Evolutionary conservation across 1,140 invertebrate genomes (phyloP).

Genomic region (Marisa cornuarietis): DNA sequence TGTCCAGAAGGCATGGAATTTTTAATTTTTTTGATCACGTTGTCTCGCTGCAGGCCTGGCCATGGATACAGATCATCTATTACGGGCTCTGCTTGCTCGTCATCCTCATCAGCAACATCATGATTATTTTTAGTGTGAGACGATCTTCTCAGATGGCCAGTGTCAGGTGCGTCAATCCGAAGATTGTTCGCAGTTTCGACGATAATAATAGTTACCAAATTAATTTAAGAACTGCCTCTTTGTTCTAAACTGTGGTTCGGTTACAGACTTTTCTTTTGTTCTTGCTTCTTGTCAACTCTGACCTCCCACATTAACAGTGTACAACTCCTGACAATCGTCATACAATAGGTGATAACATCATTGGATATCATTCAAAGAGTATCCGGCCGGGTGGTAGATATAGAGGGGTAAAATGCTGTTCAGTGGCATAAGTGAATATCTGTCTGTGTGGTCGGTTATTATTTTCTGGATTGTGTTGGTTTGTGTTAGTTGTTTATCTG

Average conservation of each 20-base stretch:
- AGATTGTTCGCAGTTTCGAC: neutral
- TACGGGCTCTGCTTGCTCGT: conserved; percentile 37
- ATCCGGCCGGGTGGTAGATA: too few relatives aligned
- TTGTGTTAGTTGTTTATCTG: too few relatives aligned
- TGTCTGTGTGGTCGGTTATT: too few relatives aligned
- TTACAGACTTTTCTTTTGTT: neutral
- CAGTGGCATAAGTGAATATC: too few relatives aligned
- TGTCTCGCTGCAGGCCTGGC: conserved; percentile 41
- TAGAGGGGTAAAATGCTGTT: too few relatives aligned
- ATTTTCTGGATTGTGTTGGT: too few relatives aligned
- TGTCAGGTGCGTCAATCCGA: neutral
- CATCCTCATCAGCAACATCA: conserved; percentile 40
- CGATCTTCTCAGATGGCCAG: conserved; percentile 21
- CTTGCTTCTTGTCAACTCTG: neutral
- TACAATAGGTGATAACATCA: too few relatives aligned
- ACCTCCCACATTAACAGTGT: neutral
- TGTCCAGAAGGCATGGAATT: too few relatives aligned
- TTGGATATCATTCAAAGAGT: too few relatives aligned
- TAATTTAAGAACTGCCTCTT: too few relatives aligned
- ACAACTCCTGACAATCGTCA: neutral
- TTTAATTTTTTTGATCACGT: too few relatives aligned
- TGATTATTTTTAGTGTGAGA: conserved; percentile 38
- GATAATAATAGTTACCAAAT: neutral
- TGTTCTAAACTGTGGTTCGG: too few relatives aligned
- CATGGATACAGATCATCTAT: conserved; percentile 43